Conservation (phyloP, 1,140 invertebrate genomes). For the Bombyx mori region DNA sequence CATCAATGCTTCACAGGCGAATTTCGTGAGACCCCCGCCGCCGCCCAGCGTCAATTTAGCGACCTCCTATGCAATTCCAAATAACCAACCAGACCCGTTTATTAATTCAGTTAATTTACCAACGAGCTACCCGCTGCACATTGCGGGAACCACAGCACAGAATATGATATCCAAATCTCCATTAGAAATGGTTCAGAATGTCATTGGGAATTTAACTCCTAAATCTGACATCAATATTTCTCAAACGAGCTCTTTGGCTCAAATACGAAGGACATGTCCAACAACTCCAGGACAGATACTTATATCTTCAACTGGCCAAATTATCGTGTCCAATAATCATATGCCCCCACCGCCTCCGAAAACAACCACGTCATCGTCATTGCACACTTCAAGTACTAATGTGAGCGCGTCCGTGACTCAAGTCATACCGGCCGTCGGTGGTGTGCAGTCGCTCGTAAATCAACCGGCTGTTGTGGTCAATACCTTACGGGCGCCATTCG, state of each 20-base stretch:
- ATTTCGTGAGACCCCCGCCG: conserved; percentile 53
- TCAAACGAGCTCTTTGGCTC: conserved; percentile 27
- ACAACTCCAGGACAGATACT: conserved; percentile 78
- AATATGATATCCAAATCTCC: conserved; percentile 79
- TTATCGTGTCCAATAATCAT: conserved; percentile 77
- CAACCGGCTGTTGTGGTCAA: conserved; percentile 88
- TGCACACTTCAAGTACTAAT: conserved; percentile 79
- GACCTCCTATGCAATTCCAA: conserved; percentile 61
- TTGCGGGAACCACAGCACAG: conserved; percentile 64
- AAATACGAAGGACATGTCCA: conserved; percentile 28
- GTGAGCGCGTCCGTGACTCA: conserved; percentile 80
- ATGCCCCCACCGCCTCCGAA: conserved; percentile 79
- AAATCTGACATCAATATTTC: conserved; percentile 38
- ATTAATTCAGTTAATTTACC: conserved; percentile 60
- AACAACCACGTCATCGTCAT: conserved; percentile 74
- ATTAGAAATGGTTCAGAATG: conserved; percentile 85
- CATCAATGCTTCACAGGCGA: conserved; percentile 74
- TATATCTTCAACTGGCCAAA: conserved; percentile 81
- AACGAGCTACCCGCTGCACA: conserved; percentile 64
- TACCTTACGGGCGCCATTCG: conserved; percentile 83
- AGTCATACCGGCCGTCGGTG: conserved; percentile 69
- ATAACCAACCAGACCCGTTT: conserved; percentile 57
- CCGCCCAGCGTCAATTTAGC: conserved; percentile 67
- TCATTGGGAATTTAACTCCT: conserved; percentile 80
- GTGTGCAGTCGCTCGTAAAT: conserved; percentile 57